Percentiles rank a stretch among this genome's conserved stretches.
Evolutionary conservation across 2,888 invertebrate genomes (phyloP).

Genomic region (Cenopis cana): DNA sequence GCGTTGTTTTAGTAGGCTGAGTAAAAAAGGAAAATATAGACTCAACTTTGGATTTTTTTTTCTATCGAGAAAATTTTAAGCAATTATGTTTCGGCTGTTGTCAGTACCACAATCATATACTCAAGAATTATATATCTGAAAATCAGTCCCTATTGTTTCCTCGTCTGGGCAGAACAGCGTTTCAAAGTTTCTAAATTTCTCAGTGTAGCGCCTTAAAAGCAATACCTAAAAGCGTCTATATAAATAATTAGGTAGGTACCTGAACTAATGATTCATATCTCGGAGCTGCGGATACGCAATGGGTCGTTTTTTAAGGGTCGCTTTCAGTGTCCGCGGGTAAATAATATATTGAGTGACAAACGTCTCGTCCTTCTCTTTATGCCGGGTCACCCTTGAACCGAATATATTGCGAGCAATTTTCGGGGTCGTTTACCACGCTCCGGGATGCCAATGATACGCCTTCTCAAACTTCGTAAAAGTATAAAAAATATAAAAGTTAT

Average conservation of each 20-base stretch:
- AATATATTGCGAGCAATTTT: constrained; percentile 81
- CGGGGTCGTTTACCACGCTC: constrained; percentile 77
- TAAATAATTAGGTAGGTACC: constrained; percentile 30
- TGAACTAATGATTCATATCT: constrained; percentile 31
- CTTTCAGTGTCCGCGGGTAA: constrained; percentile 64
- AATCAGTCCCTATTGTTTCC: too few species aligned
- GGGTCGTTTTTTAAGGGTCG: constrained; percentile 45
- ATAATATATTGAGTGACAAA: constrained; percentile 80
- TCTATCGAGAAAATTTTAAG: too few species aligned
- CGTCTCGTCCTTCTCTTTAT: constrained; percentile 71
- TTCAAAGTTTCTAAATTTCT: too few species aligned
- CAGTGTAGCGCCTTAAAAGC: too few species aligned
- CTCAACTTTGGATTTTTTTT: too few species aligned
- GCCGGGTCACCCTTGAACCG: constrained; percentile 79
- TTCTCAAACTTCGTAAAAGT: constrained; percentile 65
- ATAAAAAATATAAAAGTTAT: too few species aligned
- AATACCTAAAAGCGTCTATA: constrained; percentile 7
- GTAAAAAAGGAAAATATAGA: too few species aligned
- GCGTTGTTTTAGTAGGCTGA: too few species aligned
- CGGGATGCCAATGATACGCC: constrained; percentile 74
- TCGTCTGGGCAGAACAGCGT: too few species aligned
- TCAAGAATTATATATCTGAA: too few species aligned
- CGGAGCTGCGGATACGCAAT: constrained; percentile 6
- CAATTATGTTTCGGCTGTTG: too few species aligned
- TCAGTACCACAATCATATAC: too few species aligned